These are phyloP conservation scores for Drosophila aff. DNA, from an alignment of 1,140 invertebrate species.

Conservation along the genomic window DNA sequence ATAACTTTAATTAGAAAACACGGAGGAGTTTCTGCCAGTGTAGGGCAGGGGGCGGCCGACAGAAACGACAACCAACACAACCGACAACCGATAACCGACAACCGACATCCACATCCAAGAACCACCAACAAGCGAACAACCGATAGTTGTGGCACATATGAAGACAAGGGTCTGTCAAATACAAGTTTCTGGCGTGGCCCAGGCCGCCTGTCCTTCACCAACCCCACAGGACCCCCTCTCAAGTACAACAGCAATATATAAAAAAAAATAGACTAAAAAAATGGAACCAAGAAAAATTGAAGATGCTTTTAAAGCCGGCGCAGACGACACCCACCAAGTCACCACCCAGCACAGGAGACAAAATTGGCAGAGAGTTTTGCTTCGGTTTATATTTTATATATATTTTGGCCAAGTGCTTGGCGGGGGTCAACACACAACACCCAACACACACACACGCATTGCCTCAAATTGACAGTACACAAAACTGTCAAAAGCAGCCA, in stretches of 20 bases:
- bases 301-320: conserved; percentile 75
- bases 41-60: not conserved
- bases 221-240: not conserved
- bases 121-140: conserved; percentile 45
- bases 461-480: conserved; percentile 79
- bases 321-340: conserved; percentile 12
- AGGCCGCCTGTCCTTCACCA: not conserved
- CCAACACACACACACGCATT: conserved; percentile 19
- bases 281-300: conserved; percentile 72
- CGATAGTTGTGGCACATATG: conserved; percentile 80
- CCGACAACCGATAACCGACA: conserved; percentile 34
- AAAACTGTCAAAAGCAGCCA: conserved; percentile 77
- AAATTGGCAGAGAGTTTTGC: conserved; percentile 33
- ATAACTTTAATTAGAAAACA: too few species aligned
- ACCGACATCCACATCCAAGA: conserved; percentile 28
- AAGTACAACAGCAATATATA: not conserved
- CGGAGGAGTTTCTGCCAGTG: not conserved
- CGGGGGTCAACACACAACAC: conserved; percentile 37
- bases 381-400: not conserved
- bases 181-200: conserved; percentile 76
- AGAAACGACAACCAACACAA: not conserved
- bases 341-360: conserved; percentile 6
- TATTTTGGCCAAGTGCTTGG: not conserved
- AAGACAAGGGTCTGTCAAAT: conserved; percentile 83
- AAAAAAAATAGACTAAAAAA: conserved; percentile 15